Evolutionary conservation across 2,888 invertebrate genomes (phyloP), one percentile per base, ranked within the genome.

Genomic region (Therioaphis trifolii): DNA sequence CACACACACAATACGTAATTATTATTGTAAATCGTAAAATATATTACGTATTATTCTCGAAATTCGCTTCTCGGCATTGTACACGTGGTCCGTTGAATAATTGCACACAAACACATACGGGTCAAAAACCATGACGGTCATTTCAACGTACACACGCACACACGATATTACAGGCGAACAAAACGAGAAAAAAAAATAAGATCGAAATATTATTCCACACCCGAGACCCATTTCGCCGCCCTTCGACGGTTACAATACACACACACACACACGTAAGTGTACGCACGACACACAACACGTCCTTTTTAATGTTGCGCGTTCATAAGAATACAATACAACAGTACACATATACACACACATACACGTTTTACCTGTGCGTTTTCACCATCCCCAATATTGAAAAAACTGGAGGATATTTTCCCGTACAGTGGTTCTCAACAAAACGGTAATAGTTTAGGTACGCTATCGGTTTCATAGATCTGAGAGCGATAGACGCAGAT

Each of bases 151-250:
- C 27, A 18, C 49, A 24, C 40, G 40, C 0, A 27, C 5, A 49
- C 15, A 52, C 35, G 40, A 61, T 61, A 40, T 40, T 24, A 5
- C 15, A 18, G 7, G 43, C 12, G 46, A 61, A 18, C 7, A 18
- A n/a, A 29, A 27, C 40, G 27, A 76, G 12, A 18, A 69, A 69
- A 69, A n/a, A 78, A 69, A 75, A 58, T 27, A 58, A 35, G 35
- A 78, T 55, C 55, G 9, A 79, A 29, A 55, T 79, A 27, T 69
- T 55, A 78, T 35, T 69, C 24, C 69, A 79, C 79, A 69, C 69
- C 12, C n/a, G 55, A 79, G 55, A 79, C 55, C 79, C n/a, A n/a
- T n/a, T n/a, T n/a, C n/a, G n/a, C n/a, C n/a, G n/a, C n/a, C n/a
- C n/a, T 79, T 69, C 55, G 55, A 27, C 15, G 40, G 74, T 55